These are phyloP conservation scores for Eunapius fragilis DNA, from an alignment of 37 sponge, comb jelly and placozoan species.

Conservation along the genomic window DNA sequence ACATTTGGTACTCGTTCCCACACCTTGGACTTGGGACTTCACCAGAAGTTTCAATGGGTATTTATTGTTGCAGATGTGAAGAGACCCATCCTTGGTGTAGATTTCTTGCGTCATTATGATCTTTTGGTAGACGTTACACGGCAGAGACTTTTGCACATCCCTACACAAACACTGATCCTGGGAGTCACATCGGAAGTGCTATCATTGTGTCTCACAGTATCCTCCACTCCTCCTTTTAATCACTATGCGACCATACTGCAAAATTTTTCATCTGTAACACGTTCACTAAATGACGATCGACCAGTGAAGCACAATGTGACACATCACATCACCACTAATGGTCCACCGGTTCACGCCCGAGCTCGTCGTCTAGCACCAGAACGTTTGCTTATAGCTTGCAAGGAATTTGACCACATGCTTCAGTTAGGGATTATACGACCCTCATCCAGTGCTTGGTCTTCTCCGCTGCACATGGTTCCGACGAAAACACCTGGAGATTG, in stretches of 20 bases:
- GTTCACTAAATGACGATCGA: neutral
- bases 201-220: no score
- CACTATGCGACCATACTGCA: no score
- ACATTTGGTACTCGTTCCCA: constrained; percentile 10
- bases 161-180: no score
- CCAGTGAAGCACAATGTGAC: constrained; percentile 25
- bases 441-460: constrained; percentile 34
- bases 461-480: constrained; percentile 50
- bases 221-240: no score
- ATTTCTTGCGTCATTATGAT: constrained; percentile 9
- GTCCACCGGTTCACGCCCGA: constrained; percentile 44
- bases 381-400: neutral
- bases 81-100: constrained; percentile 27
- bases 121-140: no score
- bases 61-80: constrained; percentile 33
- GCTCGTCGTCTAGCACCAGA: constrained; percentile 47
- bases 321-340: constrained; percentile 37
- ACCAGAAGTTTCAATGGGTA: constrained; percentile 25
- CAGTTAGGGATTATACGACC: constrained; percentile 30
- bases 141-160: no score
- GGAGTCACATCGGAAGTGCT: no score
- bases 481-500: constrained; percentile 55
- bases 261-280: constrained; percentile 15
- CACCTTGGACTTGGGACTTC: constrained; percentile 35
- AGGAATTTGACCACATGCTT: constrained; percentile 19